These are phyloP conservation scores for Neolamprologus devosi DNA, from an alignment of 2,113 vertebrate genomes.

Conservation along the genomic window DNA sequence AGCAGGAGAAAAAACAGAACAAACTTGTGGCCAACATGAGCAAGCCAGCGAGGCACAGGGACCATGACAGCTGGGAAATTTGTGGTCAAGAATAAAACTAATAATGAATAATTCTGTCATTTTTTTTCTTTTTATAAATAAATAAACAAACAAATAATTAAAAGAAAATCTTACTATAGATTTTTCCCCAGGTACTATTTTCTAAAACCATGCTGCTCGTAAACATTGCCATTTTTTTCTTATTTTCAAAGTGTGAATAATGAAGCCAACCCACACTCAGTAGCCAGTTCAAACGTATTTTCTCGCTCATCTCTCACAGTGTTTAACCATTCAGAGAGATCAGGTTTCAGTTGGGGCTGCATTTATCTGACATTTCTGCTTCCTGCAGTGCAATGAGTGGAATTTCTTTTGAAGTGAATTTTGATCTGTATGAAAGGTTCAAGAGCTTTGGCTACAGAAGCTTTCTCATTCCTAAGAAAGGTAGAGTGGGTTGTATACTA, in stretches of 20 bases:
- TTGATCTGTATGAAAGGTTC: background rate
- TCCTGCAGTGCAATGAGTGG: background rate
- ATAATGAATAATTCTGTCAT: fast-evolving
- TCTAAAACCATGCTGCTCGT: fast-evolving
- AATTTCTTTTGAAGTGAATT: background rate
- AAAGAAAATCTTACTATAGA: background rate
- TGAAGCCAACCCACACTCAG: background rate
- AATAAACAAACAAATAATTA: fast-evolving
- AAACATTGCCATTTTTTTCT: background rate
- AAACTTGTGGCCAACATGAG: background rate
- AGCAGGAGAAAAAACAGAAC: background rate
- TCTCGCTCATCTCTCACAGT: background rate
- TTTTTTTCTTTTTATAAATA: background rate
- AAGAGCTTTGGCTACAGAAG: background rate
- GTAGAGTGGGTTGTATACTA: background rate
- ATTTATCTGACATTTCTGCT: background rate
- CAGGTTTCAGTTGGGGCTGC: background rate
- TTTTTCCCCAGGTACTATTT: background rate
- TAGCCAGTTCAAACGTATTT: background rate
- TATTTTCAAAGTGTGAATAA: background rate
- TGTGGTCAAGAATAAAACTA: background rate
- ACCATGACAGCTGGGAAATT: background rate
- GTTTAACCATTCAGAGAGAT: background rate
- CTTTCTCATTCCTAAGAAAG: background rate
- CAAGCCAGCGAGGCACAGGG: fast-evolving